phyloP scores from a whole-genome alignment of 1,140 invertebrate species.

The Meloidogyne floridensis region DNA sequence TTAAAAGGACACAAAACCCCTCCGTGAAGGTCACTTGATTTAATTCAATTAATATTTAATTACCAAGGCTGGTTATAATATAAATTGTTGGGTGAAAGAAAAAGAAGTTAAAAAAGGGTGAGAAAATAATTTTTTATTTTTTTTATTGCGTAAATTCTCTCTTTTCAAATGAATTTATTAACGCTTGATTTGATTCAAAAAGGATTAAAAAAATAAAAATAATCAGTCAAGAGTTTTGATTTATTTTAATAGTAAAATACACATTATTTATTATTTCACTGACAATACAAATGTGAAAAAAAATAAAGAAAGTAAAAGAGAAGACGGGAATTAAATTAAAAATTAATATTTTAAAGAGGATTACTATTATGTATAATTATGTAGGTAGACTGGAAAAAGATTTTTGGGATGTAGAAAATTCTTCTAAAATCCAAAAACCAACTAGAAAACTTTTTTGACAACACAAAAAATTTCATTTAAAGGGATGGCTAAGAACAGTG shows the following conservation, averaged over 20 bases:
- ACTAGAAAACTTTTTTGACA: no score
- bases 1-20: neutral
- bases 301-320: neutral
- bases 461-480: no score
- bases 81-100: neutral
- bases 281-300: neutral
- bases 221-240: slow-evolving; percentile 5
- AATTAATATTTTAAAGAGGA: no score
- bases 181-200: slow-evolving; percentile 13
- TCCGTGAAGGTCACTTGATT: neutral
- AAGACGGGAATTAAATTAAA: no score
- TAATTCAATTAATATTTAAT: no score
- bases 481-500: no score
- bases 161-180: slow-evolving; percentile 8
- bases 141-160: neutral
- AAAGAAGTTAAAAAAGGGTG: neutral
- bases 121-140: neutral
- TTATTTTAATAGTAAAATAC: neutral
- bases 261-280: neutral
- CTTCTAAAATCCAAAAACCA: no score
- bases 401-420: no score
- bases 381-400: no score
- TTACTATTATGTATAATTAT: no score
- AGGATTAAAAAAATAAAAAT: slow-evolving; percentile 10
- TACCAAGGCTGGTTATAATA: neutral